Conservation (phyloP, 2,888 invertebrate genomes). For the Dichetophora obliterata region DNA sequence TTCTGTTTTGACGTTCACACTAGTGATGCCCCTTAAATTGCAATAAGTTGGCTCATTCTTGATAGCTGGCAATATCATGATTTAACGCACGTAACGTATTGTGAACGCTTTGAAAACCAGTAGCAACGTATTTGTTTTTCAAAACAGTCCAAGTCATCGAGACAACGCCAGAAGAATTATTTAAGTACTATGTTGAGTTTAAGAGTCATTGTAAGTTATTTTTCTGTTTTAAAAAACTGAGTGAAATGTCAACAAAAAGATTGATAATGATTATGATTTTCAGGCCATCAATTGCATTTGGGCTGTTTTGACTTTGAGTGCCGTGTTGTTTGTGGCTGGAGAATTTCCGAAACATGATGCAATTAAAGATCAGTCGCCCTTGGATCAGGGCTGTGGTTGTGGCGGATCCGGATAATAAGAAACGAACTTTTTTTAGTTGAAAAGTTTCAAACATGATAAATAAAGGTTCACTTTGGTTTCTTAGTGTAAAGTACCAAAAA, state of each 20-base stretch:
- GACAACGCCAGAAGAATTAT: background rate
- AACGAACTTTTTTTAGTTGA: background rate
- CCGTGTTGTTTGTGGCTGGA: background rate
- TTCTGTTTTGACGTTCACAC: no score
- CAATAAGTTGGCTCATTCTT: no score
- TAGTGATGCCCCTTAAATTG: no score
- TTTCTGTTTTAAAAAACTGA: background rate
- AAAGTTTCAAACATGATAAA: background rate
- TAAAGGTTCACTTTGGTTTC: background rate
- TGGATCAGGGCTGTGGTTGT: background rate
- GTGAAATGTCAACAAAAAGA: background rate
- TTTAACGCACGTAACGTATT: slow-evolving; percentile 7
- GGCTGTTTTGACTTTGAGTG: background rate
- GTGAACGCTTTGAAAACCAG: no score
- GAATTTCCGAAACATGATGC: background rate
- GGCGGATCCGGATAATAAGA: background rate
- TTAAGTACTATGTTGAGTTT: background rate
- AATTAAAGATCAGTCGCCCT: background rate
- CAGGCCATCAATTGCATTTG: background rate
- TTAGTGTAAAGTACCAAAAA: background rate
- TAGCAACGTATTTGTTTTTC: background rate
- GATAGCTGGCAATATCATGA: background rate
- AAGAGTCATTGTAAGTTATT: background rate
- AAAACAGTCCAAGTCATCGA: background rate
- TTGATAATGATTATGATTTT: background rate